These are phyloP conservation scores for Oreonectes daqikongensis DNA, from an alignment of 2,797 vertebrate genomes.

Conservation along the genomic window DNA sequence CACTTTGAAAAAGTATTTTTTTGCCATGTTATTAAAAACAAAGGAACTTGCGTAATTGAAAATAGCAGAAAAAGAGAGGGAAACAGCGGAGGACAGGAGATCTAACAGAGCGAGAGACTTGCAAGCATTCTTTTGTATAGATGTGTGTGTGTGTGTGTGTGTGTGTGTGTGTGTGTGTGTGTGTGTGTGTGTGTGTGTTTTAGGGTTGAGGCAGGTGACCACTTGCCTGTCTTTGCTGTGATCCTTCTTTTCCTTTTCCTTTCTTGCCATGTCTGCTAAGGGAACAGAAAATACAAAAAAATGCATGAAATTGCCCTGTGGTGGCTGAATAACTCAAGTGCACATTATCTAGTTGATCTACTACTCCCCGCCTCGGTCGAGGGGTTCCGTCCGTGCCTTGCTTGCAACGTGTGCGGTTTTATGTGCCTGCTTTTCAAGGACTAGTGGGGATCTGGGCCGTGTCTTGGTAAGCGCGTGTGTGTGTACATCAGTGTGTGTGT, in stretches of 20 bases:
- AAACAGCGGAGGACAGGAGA: slow-evolving; percentile 40
- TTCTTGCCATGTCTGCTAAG: slow-evolving; percentile 86
- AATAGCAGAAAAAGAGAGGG: slow-evolving; percentile 7
- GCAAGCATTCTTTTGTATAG: slow-evolving; percentile 17
- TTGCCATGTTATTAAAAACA: not conserved
- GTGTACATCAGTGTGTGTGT: slow-evolving; percentile 12
- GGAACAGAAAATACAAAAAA: slow-evolving; percentile 74
- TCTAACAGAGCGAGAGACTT: slow-evolving; percentile 5
- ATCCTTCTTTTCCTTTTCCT: slow-evolving; percentile 80
- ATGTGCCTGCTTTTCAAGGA: slow-evolving; percentile 7
- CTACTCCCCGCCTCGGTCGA: too few relatives aligned
- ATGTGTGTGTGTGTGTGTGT: slow-evolving; percentile 34
- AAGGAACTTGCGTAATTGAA: not conserved
- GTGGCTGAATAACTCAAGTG: slow-evolving; percentile 69
- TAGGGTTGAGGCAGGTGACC: slow-evolving; percentile 32
- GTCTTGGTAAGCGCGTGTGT: slow-evolving; percentile 31
- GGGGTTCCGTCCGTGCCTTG: slow-evolving; percentile 5
- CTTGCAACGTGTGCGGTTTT: slow-evolving; percentile 24
- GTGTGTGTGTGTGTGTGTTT: slow-evolving; percentile 17
- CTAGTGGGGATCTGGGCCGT: slow-evolving; percentile 36
- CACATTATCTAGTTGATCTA: slow-evolving; percentile 59
- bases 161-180: slow-evolving; percentile 36
- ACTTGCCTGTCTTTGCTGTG: slow-evolving; percentile 86
- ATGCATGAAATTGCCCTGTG: slow-evolving; percentile 75
- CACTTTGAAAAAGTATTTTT: not conserved